Conservation (phyloP, 1,140 invertebrate species). For the Eurosta solidaginis region DNA sequence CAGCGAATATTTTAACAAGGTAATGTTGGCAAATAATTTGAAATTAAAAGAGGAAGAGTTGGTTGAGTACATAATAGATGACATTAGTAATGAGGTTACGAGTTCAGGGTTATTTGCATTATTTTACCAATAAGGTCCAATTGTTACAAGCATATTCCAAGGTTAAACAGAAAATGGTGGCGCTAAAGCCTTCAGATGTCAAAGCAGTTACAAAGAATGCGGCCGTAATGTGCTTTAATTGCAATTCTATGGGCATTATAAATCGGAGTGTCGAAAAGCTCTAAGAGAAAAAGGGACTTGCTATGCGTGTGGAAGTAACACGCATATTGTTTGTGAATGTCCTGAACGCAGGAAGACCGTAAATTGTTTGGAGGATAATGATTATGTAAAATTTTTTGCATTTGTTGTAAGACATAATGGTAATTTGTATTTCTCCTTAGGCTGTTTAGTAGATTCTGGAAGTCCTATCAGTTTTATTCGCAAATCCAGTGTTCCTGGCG, state of each 20-base stretch:
- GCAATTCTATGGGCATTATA: too few relatives aligned
- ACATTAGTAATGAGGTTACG: not conserved
- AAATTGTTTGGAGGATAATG: not conserved
- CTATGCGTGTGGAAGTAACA: too few relatives aligned
- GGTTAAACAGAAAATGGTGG: not conserved
- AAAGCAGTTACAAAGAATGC: too few relatives aligned
- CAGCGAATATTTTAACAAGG: not conserved
- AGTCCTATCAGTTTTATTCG: slow-evolving; percentile 30
- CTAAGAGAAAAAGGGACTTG: too few relatives aligned
- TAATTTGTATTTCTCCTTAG: slow-evolving; percentile 1
- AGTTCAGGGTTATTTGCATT: not conserved
- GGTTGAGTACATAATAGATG: slow-evolving; percentile 12
- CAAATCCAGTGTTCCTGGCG: not conserved
- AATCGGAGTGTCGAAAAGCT: too few relatives aligned
- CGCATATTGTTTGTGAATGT: too few relatives aligned
- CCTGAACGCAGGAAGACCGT: not conserved
- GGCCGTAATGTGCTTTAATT: too few relatives aligned
- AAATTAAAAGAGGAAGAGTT: not conserved
- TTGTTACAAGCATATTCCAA: slow-evolving; percentile 26
- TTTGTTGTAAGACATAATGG: not conserved
- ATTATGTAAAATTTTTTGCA: slow-evolving; percentile 28
- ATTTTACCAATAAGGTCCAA: not conserved
- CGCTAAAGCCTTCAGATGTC: not conserved
- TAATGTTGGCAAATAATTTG: too few relatives aligned
- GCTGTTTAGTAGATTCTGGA: slow-evolving; percentile 26